Conservation (phyloP, 2,888 invertebrate genomes). For the Ophion ventricosus region DNA sequence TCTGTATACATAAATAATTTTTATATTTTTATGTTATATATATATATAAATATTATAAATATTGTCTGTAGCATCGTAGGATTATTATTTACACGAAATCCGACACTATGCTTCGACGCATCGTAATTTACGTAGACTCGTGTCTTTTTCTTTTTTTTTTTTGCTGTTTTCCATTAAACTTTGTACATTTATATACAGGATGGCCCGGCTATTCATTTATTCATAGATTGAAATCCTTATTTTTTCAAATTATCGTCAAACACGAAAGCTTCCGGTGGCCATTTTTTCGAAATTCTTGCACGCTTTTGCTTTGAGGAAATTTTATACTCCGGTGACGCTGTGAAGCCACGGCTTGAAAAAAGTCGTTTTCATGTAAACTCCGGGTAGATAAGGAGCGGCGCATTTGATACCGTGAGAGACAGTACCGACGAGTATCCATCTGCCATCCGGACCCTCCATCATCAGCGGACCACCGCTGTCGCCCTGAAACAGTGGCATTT, state of each 20-base stretch:
- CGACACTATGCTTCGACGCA: constrained; percentile 34
- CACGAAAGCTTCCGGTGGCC: constrained; percentile 4
- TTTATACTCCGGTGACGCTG: constrained; percentile 90
- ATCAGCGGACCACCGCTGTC: constrained; percentile 97
- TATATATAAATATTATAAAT: constrained; percentile 64
- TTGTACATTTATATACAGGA: constrained; percentile 66
- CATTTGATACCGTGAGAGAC: constrained; percentile 98
- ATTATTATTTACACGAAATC: constrained; percentile 62
- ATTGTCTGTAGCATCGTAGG: constrained; percentile 29
- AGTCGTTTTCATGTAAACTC: constrained; percentile 96
- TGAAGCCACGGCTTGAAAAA: constrained; percentile 96
- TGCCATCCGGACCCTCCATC: constrained; percentile 91
- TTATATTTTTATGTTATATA: constrained; percentile 55
- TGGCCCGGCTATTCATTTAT: neutral
- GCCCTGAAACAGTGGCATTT: constrained; percentile 86
- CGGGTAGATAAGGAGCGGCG: constrained; percentile 95
- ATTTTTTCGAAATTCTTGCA: constrained; percentile 23
- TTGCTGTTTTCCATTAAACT: constrained; percentile 33
- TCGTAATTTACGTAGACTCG: constrained; percentile 35
- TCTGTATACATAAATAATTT: constrained; percentile 39
- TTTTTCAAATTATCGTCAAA: neutral
- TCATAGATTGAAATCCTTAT: neutral
- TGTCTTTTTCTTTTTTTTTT: constrained; percentile 8
- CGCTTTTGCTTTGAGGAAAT: constrained; percentile 8
- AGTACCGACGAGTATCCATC: constrained; percentile 95